Base-by-base conservation (phyloP, 2,888 invertebrate genomes). In the Caenorhabditis zanzibari region DNA sequence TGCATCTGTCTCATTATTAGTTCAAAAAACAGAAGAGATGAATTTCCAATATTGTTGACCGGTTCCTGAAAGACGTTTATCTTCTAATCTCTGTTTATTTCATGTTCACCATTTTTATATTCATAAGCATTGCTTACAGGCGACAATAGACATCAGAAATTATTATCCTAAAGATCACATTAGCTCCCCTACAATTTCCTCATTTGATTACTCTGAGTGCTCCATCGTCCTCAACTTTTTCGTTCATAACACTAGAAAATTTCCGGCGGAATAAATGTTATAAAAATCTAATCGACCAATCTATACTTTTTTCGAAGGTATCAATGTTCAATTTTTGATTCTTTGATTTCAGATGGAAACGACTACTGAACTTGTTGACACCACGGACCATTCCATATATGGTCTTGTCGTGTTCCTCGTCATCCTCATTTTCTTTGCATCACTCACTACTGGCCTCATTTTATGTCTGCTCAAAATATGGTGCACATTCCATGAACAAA, bases 391-490 rank as follows among this genome's bases (percentile, higher is more conserved):
- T 26, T 85, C 85, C 24, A 76, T 85, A 41, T 85, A 83, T 49
- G 88, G 88, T 12, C 68, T 88, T 22, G 84, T 88, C 44, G 88
- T 88, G 19, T 88, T 88, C 47, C 83, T 88, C n/a, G 88, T 89
- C 2, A 88, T 89, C 47, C 81, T 89, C 73, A 82, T 89, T 35
- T 84, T 89, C 47, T 88, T 89, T 26, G 88, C 88, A 19, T 85
- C 88, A 16, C 86, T 89, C 22, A 89, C 89, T n/a, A 86, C 88
- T 12, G 89, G 89, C 12, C 81, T 89, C 22, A 85, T 89, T 61
- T 71, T 89, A 19, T 89, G 89, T 74, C 82, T 89, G 16, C 83
- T 87, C 26, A 89, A 89, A 81, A 89, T 89, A 28, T 89, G 89
- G 89, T 89, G 89, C 68, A 77, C 86, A 44, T 86, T 88, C 56